Base-by-base conservation (phyloP, 2,113 vertebrate species). In the Catagonus wagneri region DNA sequence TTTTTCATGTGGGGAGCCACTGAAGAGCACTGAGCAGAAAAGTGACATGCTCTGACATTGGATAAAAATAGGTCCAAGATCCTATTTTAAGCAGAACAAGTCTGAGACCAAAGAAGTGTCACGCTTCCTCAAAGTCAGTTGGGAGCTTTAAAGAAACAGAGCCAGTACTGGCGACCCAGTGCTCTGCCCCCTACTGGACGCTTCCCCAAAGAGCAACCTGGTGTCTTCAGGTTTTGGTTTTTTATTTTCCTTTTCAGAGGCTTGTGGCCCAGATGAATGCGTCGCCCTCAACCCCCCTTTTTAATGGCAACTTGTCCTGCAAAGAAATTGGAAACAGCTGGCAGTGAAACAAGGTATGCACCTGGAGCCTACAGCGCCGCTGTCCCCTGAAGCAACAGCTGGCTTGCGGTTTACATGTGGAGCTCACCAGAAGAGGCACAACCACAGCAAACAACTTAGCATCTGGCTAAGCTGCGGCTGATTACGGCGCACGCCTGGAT, bases 181-280 rank as follows among this genome's bases (percentile, higher is more conserved):
- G 52, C 39, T 50, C 61, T 50, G 60, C 6, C 44, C 23, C 12
- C 7, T 1, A 0, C 32, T 12, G 63, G 44, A 22, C 1, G 7
- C 58, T 1, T 2, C 50, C 66, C 36, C 1, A 0, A 0, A 7
- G 44, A 52, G 39, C 74, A 10, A 5, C 2, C 75, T 34, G 1
- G 10, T 15, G 13, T 87, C 22, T 36, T 58, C 16, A 44, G 44
- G 44, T 44, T 78, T 60, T n/a, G 23, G 44, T 13, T 23, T 7
- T 44, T 34, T 60, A 19, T 68, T 81, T 58, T 34, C 19, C 29
- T 39, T 71, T 52, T 84, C 29, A 29, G 68, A 58, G 56, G 56
- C 76, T 68, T 2, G 7, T 44, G 39, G 60, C 80, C n/a, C 32
- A 22, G 39, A 76, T 54, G 71, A 84, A 44, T 20, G 20, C n/a